Evolutionary conservation across 2,797 vertebrate genomes (phyloP).

Genomic region (Epinephelus malabaricus): DNA sequence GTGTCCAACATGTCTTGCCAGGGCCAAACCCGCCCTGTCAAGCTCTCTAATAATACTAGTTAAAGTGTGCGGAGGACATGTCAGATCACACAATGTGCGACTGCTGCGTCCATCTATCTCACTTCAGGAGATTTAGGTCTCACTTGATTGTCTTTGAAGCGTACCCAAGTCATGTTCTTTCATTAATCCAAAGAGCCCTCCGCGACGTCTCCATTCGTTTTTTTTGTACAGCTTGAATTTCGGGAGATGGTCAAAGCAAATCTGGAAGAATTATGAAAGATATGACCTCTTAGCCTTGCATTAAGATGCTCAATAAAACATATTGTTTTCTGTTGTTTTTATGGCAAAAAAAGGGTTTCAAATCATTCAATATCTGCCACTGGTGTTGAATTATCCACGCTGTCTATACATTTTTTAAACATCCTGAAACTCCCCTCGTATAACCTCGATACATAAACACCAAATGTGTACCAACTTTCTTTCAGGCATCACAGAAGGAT

Average conservation of each 20-base stretch:
- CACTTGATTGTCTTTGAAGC: conserved; percentile 60
- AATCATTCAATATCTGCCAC: background rate
- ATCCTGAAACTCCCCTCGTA: background rate
- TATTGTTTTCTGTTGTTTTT: background rate
- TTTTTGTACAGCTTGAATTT: conserved; percentile 16
- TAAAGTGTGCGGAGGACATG: conserved; percentile 65
- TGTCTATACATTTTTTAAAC: background rate
- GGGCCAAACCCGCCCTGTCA: conserved; percentile 64
- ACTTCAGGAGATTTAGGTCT: conserved; percentile 59
- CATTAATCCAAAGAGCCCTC: conserved; percentile 37
- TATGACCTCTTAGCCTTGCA: background rate
- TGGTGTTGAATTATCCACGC: background rate
- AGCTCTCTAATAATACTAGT: conserved; percentile 65
- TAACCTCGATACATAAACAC: conserved; percentile 13
- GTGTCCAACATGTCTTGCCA: conserved; percentile 65
- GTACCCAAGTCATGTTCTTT: conserved; percentile 44
- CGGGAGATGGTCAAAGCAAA: background rate
- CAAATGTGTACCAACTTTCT: background rate
- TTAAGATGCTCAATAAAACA: background rate
- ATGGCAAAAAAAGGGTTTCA: background rate
- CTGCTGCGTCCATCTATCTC: conserved; percentile 60
- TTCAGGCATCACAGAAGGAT: conserved; percentile 14
- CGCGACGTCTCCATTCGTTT: conserved; percentile 43
- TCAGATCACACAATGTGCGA: conserved; percentile 67
- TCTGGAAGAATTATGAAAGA: background rate